Conservation (phyloP, 1,140 invertebrate species). For the Nasonia vitripennis region DNA sequence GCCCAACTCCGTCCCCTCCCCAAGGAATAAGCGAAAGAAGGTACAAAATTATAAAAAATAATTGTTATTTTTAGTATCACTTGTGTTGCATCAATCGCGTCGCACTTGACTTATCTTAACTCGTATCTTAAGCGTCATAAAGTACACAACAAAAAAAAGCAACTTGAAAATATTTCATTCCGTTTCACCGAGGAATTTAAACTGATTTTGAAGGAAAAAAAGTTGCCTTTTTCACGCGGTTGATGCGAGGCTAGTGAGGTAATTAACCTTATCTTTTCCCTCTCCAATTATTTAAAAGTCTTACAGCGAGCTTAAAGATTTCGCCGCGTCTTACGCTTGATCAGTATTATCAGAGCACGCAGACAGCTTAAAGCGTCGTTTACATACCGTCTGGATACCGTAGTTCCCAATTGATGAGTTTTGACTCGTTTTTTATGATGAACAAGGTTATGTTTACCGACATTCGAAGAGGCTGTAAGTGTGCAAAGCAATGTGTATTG, state of each 20-base stretch:
- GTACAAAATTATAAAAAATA: not conserved
- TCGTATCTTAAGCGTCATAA: no score
- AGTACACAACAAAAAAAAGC: no score
- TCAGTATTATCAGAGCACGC: conserved; percentile 24
- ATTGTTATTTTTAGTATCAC: not conserved
- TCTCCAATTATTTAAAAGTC: not conserved
- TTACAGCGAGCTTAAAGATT: not conserved
- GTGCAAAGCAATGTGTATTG: not conserved
- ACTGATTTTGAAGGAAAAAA: no score
- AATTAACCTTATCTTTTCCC: conserved; percentile 40
- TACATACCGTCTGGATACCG: not conserved
- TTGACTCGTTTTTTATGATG: not conserved
- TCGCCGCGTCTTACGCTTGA: not conserved
- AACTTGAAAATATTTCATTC: no score
- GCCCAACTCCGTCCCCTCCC: no score
- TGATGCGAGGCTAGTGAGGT: not conserved
- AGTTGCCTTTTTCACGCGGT: no score
- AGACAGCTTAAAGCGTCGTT: not conserved
- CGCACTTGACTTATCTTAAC: no score
- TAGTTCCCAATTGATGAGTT: not conserved
- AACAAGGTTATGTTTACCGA: not conserved
- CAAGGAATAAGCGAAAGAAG: not conserved
- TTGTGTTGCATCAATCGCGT: not conserved
- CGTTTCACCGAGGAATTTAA: no score
- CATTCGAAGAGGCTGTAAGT: conserved; percentile 30